These are phyloP conservation scores for Harmothoe impar DNA, from an alignment of 2,888 invertebrate species.

Conservation along the genomic window DNA sequence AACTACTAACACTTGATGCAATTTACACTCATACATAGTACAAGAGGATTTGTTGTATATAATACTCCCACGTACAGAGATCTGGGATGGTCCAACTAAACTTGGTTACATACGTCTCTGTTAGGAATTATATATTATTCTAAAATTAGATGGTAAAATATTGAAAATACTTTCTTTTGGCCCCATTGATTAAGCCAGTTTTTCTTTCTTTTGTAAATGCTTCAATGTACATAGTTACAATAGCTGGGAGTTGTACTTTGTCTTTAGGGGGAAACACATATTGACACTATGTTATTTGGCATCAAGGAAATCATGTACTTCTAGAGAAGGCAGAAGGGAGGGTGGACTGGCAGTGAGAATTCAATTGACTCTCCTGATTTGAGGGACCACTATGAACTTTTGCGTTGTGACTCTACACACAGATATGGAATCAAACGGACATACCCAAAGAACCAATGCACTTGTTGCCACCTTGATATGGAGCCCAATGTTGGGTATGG, in stretches of 20 bases:
- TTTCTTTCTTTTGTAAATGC: no score
- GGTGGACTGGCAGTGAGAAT: slow-evolving; percentile 10
- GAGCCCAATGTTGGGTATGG: background rate
- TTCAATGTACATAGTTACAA: background rate
- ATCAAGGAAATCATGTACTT: background rate
- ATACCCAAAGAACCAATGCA: background rate
- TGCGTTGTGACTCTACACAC: background rate
- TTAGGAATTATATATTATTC: background rate
- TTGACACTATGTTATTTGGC: background rate
- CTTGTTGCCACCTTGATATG: background rate
- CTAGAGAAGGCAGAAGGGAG: background rate
- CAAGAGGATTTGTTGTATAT: slow-evolving; percentile 21
- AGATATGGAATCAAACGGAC: background rate
- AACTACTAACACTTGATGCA: slow-evolving; percentile 62
- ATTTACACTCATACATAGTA: background rate
- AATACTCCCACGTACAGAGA: slow-evolving; percentile 27
- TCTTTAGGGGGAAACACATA: background rate
- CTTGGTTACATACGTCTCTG: background rate
- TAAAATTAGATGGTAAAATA: no score
- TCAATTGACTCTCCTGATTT: background rate
- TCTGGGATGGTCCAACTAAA: slow-evolving; percentile 11
- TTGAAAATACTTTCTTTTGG: no score
- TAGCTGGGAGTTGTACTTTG: background rate
- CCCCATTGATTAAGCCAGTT: no score
- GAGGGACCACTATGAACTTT: slow-evolving; percentile 13